Conservation (phyloP, 2,797 vertebrate species). For the Typhlichthys subterraneus region DNA sequence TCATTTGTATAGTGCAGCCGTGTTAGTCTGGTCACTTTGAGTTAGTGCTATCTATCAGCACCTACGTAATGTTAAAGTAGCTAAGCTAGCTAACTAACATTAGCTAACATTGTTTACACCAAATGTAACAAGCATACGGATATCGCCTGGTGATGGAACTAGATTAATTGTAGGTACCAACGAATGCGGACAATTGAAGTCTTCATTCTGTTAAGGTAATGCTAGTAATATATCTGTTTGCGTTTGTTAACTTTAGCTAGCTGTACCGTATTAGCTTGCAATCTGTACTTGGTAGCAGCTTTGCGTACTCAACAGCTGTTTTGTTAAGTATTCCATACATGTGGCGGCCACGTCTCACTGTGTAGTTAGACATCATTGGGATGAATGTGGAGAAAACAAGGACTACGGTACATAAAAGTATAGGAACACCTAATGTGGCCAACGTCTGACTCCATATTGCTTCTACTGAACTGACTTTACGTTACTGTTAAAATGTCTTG, state of each 20-base stretch:
- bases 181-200: too few species aligned
- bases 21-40: slow-evolving; percentile 21
- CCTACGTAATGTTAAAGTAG: not conserved
- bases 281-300: not conserved
- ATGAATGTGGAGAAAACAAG: not conserved
- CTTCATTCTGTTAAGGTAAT: not conserved
- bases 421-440: not conserved
- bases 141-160: not conserved
- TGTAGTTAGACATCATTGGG: not conserved
- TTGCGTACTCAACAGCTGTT: not conserved
- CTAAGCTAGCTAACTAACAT: slow-evolving; percentile 29
- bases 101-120: slow-evolving; percentile 37
- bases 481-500: not conserved
- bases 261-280: slow-evolving; percentile 20
- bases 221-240: not conserved
- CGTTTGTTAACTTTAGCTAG: not conserved
- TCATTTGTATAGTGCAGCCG: not conserved
- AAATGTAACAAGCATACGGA: slow-evolving; percentile 19
- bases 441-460: not conserved
- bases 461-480: not conserved
- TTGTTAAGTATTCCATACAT: not conserved
- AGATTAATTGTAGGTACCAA: not conserved
- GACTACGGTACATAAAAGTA: not conserved
- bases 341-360: not conserved
- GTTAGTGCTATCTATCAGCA: not conserved